Conservation (phyloP, 2,888 invertebrate genomes). For the Rhingia rostrata region DNA sequence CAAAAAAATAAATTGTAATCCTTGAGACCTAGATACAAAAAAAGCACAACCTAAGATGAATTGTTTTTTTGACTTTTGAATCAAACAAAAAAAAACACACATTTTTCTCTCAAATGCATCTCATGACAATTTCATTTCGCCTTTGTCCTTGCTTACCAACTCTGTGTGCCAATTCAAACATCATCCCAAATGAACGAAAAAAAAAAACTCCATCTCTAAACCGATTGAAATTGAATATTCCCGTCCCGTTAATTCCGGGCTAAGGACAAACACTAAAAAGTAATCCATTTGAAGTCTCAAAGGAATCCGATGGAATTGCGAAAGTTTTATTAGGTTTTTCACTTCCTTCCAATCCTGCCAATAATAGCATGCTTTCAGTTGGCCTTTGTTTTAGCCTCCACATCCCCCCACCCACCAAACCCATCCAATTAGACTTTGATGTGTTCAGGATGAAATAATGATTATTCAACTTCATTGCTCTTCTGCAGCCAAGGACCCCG, state of each 20-base stretch:
- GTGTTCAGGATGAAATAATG: conserved; percentile 69
- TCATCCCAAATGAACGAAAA: conserved; percentile 24
- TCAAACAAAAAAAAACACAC: conserved; percentile 34
- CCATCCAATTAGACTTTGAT: conserved; percentile 57
- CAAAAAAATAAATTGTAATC: conserved; percentile 53
- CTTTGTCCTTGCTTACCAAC: conserved; percentile 68
- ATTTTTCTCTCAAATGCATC: conserved; percentile 66
- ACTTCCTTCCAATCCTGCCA: conserved; percentile 66
- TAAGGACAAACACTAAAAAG: conserved; percentile 74
- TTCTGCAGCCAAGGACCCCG: conserved; percentile 9
- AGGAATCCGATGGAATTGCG: conserved; percentile 68
- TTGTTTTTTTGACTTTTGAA: conserved; percentile 14
- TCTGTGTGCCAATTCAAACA: conserved; percentile 62
- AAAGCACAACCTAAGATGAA: conserved; percentile 45
- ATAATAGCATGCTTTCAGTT: conserved; percentile 31
- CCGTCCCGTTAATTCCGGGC: conserved; percentile 72
- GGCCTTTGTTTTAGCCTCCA: conserved; percentile 19
- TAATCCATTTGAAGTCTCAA: conserved; percentile 74
- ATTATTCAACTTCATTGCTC: conserved; percentile 72
- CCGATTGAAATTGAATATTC: conserved; percentile 74
- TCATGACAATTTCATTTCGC: conserved; percentile 71
- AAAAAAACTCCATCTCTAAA: conserved; percentile 49
- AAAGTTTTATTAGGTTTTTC: conserved; percentile 75
- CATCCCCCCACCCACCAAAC: neutral
- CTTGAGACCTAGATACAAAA: conserved; percentile 6